Conservation (phyloP, 2,888 invertebrate species). For the Acrocera orbiculus region DNA sequence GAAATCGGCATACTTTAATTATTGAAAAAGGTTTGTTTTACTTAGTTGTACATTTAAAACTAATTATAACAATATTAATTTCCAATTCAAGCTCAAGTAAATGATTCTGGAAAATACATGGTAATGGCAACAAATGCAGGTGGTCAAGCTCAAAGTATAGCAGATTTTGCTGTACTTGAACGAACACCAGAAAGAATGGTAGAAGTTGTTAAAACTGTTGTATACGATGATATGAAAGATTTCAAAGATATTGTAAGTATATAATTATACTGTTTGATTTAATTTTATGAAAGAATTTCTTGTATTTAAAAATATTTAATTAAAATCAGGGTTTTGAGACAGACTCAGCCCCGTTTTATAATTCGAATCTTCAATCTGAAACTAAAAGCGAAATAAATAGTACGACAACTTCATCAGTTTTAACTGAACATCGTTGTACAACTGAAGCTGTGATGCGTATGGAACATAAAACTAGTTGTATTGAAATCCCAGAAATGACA, state of each 20-base stretch:
- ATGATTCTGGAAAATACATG: constrained; percentile 65
- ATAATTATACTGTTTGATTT: not conserved
- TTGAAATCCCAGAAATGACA: constrained; percentile 23
- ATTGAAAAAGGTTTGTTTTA: constrained; percentile 48
- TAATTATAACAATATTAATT: no score
- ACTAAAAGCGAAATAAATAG: constrained; percentile 27
- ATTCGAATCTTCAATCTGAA: constrained; percentile 20
- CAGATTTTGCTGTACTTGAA: constrained; percentile 57
- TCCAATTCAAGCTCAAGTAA: constrained; percentile 32
- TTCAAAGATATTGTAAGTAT: constrained; percentile 27
- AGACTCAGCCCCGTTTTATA: constrained; percentile 25
- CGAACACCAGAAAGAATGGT: constrained; percentile 49
- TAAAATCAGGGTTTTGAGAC: constrained; percentile 17
- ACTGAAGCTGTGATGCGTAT: constrained; percentile 33
- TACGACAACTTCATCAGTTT: constrained; percentile 29
- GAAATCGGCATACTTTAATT: constrained; percentile 47
- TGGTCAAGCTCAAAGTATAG: constrained; percentile 68
- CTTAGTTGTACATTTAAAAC: not conserved
- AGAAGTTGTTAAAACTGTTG: constrained; percentile 46
- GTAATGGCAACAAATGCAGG: constrained; percentile 55
- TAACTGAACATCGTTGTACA: constrained; percentile 32
- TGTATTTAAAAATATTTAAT: not conserved
- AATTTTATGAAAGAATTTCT: not conserved
- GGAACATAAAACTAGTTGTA: constrained; percentile 28
- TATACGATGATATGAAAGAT: constrained; percentile 38